Percentiles rank a stretch among this genome's conserved stretches.
Evolutionary conservation across 2,797 vertebrate genomes (phyloP).

Genomic region (Protonibea diacanthus): DNA sequence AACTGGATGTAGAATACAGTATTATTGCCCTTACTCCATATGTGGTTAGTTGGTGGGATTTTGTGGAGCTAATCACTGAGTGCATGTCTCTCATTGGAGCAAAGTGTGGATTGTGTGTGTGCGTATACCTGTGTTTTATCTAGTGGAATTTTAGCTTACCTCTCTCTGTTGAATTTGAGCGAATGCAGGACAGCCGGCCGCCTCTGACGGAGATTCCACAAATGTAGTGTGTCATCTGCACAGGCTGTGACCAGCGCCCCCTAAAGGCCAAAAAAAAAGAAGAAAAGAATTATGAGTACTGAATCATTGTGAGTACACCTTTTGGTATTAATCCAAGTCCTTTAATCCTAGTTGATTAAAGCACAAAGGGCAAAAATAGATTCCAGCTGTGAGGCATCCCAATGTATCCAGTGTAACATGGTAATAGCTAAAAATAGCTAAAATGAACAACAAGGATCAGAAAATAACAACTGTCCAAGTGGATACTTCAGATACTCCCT

Average conservation of each 20-base stretch:
- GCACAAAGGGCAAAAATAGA: background rate
- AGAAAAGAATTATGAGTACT: conserved; percentile 7
- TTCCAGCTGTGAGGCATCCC: background rate
- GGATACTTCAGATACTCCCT: too few relatives aligned
- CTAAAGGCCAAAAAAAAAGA: conserved; percentile 75
- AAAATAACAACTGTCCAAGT: too few relatives aligned
- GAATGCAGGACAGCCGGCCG: conserved; percentile 96
- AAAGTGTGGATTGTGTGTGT: background rate
- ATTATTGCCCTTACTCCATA: background rate
- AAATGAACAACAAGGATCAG: background rate
- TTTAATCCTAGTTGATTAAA: background rate
- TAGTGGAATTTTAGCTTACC: conserved; percentile 82
- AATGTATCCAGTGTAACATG: background rate
- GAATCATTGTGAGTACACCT: background rate
- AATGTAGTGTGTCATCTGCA: conserved; percentile 96
- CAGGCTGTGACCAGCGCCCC: conserved; percentile 97
- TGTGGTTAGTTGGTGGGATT: background rate
- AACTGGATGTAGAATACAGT: background rate
- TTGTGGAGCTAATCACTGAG: background rate
- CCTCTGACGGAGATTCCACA: conserved; percentile 98
- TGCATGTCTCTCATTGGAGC: conserved; percentile 1
- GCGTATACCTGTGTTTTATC: conserved; percentile 1
- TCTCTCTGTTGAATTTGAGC: conserved; percentile 98
- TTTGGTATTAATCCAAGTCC: background rate
- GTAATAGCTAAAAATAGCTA: background rate